phyloP scores from a whole-genome alignment of 2,888 invertebrate genomes.

The Hypomecis punctinalis region DNA sequence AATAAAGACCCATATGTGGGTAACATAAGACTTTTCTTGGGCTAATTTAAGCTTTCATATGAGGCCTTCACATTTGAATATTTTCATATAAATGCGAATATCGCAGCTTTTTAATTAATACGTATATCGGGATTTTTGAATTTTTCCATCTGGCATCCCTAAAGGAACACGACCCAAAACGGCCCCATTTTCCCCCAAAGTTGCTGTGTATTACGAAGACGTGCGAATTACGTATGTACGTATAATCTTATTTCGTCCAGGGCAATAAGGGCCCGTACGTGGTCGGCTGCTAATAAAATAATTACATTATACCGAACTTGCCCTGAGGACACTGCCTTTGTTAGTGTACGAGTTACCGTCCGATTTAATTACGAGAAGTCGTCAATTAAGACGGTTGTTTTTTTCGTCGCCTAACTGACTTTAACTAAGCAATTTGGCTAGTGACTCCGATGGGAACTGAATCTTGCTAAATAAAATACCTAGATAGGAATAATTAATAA shows the following conservation, averaged over 20 bases:
- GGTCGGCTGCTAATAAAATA: conserved; percentile 60
- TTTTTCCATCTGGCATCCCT: too few relatives aligned
- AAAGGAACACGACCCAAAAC: conserved; percentile 14
- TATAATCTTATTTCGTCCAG: conserved; percentile 46
- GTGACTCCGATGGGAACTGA: too few relatives aligned
- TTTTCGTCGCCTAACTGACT: not conserved
- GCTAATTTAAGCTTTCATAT: too few relatives aligned
- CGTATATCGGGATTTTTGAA: too few relatives aligned
- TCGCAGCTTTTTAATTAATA: too few relatives aligned
- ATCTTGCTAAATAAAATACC: too few relatives aligned
- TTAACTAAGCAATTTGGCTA: not conserved
- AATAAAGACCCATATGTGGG: conserved; percentile 45
- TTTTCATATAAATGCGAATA: too few relatives aligned
- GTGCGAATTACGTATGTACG: conserved; percentile 45
- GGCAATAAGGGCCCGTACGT: conserved; percentile 45
- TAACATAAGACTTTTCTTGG: too few relatives aligned
- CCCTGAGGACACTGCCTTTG: conserved; percentile 42
- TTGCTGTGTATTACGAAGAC: conserved; percentile 43
- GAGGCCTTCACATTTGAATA: too few relatives aligned
- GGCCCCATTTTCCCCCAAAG: conserved; percentile 25
- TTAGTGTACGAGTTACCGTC: conserved; percentile 37
- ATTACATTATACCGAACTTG: conserved; percentile 53
- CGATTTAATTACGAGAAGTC: conserved; percentile 24
- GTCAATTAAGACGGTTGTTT: conserved; percentile 7
- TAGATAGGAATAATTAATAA: too few relatives aligned